Evolutionary conservation across 2,888 invertebrate genomes (phyloP).

Genomic region (Trissolcus japonicus): DNA sequence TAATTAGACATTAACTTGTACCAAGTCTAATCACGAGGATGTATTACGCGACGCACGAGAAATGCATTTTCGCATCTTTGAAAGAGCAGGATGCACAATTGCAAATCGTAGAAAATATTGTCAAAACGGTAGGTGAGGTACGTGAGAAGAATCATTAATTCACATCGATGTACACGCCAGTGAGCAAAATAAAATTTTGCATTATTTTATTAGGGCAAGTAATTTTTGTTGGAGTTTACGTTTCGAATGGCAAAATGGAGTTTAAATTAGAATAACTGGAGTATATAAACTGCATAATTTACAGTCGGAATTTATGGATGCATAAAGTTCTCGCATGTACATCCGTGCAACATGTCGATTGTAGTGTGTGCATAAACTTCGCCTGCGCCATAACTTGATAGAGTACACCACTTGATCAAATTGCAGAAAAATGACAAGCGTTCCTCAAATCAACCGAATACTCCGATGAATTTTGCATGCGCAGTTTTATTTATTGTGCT

Average conservation of each 20-base stretch:
- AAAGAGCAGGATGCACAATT: too few relatives aligned
- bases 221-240: too few relatives aligned
- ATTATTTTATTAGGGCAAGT: too few relatives aligned
- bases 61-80: too few relatives aligned
- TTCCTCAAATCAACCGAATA: conserved; percentile 39
- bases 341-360: conserved; percentile 31
- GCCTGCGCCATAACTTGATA: conserved; percentile 42
- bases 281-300: conserved; percentile 10
- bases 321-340: conserved; percentile 44
- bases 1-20: conserved; percentile 14
- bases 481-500: conserved; percentile 13
- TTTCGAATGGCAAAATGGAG: conserved; percentile 7
- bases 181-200: too few relatives aligned
- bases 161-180: too few relatives aligned
- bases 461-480: conserved; percentile 23
- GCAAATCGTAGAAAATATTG: background rate
- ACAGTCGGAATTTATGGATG: conserved; percentile 44
- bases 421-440: conserved; percentile 39
- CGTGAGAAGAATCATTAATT: too few relatives aligned
- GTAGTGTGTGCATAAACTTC: conserved; percentile 45
- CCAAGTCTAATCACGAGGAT: conserved; percentile 1
- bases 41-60: background rate
- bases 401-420: conserved; percentile 47
- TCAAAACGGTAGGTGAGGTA: background rate
- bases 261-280: too few relatives aligned